Base-by-base conservation (phyloP, 30 jellyfish, hydroid and myxozoan genomes). In the Hydractinia symbiolongicarpus region DNA sequence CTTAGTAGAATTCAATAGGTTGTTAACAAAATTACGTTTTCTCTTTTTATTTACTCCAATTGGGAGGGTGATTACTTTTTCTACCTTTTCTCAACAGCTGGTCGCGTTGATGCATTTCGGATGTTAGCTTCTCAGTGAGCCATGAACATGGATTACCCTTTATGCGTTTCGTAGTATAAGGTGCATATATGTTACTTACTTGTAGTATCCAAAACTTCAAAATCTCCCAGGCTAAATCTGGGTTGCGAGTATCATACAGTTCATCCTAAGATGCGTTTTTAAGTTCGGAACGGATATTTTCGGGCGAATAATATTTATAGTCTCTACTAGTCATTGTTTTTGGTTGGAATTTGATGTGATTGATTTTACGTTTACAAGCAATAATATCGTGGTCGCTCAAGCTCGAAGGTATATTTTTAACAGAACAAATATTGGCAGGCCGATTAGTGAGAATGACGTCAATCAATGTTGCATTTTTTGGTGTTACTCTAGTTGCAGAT, bases 401-500 rank as follows among this genome's bases (percentile, higher is more conserved):
- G 19, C 69, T 58, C 17, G 15, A 11, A 58, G 69, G 69, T 58
- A 11, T 58, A 58, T 58, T 58, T 58, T 16, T 30, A 30, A 30
- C 44, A 30, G 44, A 30, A 30, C 44, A 0, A 30, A 30, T 30
- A 30, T 30, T 30, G 44, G 44, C 69, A 16, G 15, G 69, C 15
- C 19, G 69, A 16, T 58, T 58, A 58, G 69, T 58, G 15, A 58
- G 69, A 58, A 58, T 58, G 69, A 58, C 69, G 69, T 58, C 69
- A 58, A 58, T 58, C 19, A 58, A 58, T 58, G 15, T 58, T 58
- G 69, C 69, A 16, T 3, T 58, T 58, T 58, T 3, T 3, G 69
- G 3, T 58, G 69, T 58, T 58, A 58, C 19, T 3, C 69, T 58
- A 16, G 69, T 58, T 58, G 69, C 69, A 58, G 69, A 58, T 58